Base-by-base conservation (phyloP, 2,888 invertebrate genomes). In the Agrotis segetum region DNA sequence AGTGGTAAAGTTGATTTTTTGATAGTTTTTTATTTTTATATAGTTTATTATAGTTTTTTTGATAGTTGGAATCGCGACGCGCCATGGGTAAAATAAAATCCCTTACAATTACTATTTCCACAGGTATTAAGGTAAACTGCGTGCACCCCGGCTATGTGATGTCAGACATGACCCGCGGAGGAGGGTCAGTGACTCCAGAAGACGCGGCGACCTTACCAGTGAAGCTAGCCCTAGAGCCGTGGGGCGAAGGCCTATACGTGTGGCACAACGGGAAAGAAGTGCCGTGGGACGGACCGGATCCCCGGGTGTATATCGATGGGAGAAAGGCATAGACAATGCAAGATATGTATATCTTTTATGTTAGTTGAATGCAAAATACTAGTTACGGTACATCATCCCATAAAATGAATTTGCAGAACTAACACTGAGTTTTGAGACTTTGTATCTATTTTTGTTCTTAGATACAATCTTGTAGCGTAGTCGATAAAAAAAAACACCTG, bases 111-210 rank as follows among this genome's bases (percentile, higher is more conserved):
- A 40, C 0, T 40, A 40, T 11, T 40, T 40, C 11, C 9, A 40
- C 86, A 96, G 96, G 89, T 71, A 91, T 95, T 62, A 68, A 61
- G 11, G 95, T 94, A 0, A 95, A 92, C 88, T 92, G 95, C 87
- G 91, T 95, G 11, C 96, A 96, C 64, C 96, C 96, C 0, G 96
- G 96, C 34, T 96, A 96, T 82, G 94, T 96, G 14, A 93, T 89
- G 49, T 91, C 95, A 0, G 96, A 95, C 68, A 96, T 96, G 96
- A 96, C 95, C 0, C 87, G 83, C 0, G 95, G 95, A 6, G 85
- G 84, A 0, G 96, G 96, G 0, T 82, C 87, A 21, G 85, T 94
- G 14, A 82, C 88, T 0, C 89, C 95, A 1, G 90, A 87, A 6
- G 82, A 88, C 17, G 96, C 92, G 0, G 92, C 96, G 1, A 60